Percentiles rank a stretch among this genome's conserved stretches.
Evolutionary conservation across 2,797 vertebrate genomes (phyloP).

Genomic region (Adrianichthys oophorus): DNA sequence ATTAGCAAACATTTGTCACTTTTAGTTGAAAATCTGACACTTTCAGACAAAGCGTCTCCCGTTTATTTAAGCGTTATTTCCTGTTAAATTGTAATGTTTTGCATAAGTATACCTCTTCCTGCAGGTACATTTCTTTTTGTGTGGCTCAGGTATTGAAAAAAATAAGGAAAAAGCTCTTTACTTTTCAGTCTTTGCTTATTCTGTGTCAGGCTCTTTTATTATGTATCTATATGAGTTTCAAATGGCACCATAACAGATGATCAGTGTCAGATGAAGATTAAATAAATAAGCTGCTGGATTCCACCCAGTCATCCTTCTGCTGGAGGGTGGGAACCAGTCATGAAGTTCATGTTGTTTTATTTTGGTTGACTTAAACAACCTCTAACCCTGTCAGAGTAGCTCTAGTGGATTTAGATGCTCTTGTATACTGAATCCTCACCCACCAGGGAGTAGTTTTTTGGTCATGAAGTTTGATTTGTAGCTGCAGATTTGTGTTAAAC

Average conservation of each 20-base stretch:
- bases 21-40: too few species aligned
- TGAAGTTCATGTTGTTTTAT: conserved; percentile 63
- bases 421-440: conserved; percentile 42
- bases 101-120: conserved; percentile 1
- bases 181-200: neutral
- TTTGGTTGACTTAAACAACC: conserved; percentile 43
- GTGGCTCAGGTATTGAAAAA: conserved; percentile 48
- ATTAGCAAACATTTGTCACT: too few species aligned
- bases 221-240: neutral
- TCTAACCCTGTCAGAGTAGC: conserved; percentile 37
- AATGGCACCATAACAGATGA: conserved; percentile 27
- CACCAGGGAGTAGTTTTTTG: neutral
- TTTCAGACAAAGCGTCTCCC: neutral
- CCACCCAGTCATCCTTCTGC: conserved; percentile 67
- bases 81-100: conserved; percentile 10
- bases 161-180: conserved; percentile 47
- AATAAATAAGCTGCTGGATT: conserved; percentile 55
- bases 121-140: conserved; percentile 26
- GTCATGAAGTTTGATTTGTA: conserved; percentile 1
- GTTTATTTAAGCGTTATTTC: conserved; percentile 18
- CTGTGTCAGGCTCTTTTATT: neutral
- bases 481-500: conserved; percentile 3
- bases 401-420: conserved; percentile 45
- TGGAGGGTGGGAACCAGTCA: conserved; percentile 73
- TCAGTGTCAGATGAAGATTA: conserved; percentile 32